A percentile compares a stretch with the other conserved stretches of the same genome.
These are phyloP conservation scores for Plectropomus leopardus DNA, from an alignment of 2,113 vertebrate genomes.

Conservation along the genomic window DNA sequence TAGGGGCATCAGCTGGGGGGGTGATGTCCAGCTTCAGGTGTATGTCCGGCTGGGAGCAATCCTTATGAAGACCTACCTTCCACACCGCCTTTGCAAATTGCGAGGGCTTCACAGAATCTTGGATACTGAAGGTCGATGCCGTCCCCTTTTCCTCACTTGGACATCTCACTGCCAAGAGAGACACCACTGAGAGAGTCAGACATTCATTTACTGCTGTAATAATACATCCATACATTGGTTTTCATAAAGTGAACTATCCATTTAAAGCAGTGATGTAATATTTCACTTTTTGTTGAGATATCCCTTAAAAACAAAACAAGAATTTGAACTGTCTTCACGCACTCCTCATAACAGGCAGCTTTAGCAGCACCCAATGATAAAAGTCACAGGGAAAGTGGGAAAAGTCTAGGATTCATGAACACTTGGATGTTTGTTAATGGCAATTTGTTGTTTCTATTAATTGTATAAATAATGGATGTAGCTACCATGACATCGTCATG, in stretches of 20 bases:
- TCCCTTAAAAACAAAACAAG: no score
- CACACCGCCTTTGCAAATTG: constrained; percentile 74
- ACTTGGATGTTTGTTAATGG: no score
- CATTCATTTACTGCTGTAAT: not conserved
- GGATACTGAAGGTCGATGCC: constrained; percentile 75
- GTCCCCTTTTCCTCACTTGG: constrained; percentile 79
- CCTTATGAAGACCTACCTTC: constrained; percentile 74
- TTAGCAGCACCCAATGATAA: no score
- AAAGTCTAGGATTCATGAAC: no score
- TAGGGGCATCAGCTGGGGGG: constrained; percentile 78
- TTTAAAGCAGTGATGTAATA: not conserved
- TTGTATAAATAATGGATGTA: no score
- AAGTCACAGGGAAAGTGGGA: no score
- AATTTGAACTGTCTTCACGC: no score
- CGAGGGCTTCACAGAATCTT: not conserved
- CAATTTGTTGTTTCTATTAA: no score
- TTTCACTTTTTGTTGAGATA: not conserved
- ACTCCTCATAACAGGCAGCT: no score
- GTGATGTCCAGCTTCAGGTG: constrained; percentile 81
- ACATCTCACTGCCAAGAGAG: constrained; percentile 74
- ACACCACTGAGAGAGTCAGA: not conserved
- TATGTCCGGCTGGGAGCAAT: not conserved
- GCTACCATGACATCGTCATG: no score
- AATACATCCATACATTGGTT: not conserved
- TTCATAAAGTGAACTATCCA: not conserved